Evolutionary conservation across 2,888 invertebrate species (phyloP).

Genomic region (Drosophila buzzatii): DNA sequence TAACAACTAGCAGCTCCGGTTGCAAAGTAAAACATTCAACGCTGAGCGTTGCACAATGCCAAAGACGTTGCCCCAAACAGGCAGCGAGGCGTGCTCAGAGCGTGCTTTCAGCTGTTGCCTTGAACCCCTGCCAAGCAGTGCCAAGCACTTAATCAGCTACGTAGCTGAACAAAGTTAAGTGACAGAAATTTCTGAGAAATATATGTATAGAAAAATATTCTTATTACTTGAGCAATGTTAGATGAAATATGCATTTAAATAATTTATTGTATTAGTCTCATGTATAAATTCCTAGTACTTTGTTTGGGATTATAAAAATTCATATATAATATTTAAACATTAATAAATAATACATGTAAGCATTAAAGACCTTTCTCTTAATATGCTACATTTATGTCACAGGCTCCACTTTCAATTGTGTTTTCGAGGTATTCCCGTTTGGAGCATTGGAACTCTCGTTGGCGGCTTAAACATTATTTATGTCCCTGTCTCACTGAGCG

Average conservation of each 20-base stretch:
- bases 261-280: neutral
- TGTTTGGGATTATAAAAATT: neutral
- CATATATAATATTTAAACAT: neutral
- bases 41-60: conserved; percentile 37
- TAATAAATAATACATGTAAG: neutral
- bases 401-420: conserved; percentile 7
- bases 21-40: conserved; percentile 41
- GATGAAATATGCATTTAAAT: neutral
- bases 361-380: neutral
- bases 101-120: conserved; percentile 31
- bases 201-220: neutral
- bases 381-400: neutral
- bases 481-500: conserved; percentile 49
- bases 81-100: conserved; percentile 25
- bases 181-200: conserved; percentile 15
- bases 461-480: conserved; percentile 48
- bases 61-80: conserved; percentile 41
- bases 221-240: neutral
- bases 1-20: conserved; percentile 31
- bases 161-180: conserved; percentile 12
- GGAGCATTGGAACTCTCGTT: conserved; percentile 4
- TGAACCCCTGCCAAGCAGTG: conserved; percentile 30
- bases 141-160: conserved; percentile 53
- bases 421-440: neutral
- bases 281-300: neutral